Evolutionary conservation across 2,888 invertebrate species (phyloP).

Genomic region (Catocala fraxini): DNA sequence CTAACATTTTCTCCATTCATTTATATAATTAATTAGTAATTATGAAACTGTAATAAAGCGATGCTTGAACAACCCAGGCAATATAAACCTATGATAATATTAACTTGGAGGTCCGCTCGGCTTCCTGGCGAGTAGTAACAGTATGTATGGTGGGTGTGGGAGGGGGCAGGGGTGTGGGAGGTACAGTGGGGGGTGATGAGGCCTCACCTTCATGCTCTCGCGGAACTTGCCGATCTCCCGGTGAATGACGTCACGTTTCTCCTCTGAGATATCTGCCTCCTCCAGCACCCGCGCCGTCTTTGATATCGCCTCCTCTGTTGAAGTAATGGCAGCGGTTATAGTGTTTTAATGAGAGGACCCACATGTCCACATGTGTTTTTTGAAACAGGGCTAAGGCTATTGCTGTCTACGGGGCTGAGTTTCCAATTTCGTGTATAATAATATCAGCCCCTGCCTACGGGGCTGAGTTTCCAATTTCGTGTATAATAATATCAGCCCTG

Average conservation of each 20-base stretch:
- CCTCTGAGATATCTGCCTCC: conserved; percentile 97
- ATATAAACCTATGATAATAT: conserved; percentile 34
- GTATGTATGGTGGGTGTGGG: not conserved
- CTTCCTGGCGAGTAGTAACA: conserved; percentile 17
- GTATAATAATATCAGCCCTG: no score
- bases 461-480: no score
- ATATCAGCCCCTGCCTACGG: no score
- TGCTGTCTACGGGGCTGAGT: no score
- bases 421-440: no score
- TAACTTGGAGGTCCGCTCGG: conserved; percentile 23
- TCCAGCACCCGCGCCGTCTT: conserved; percentile 91
- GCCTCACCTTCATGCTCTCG: conserved; percentile 97
- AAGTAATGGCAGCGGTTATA: conserved; percentile 9
- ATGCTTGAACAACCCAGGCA: conserved; percentile 38
- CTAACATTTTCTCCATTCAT: no score
- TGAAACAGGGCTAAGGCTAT: no score
- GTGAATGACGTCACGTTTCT: conserved; percentile 98
- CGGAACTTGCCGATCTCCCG: conserved; percentile 99
- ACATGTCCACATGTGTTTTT: no score
- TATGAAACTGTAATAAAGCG: conserved; percentile 38
- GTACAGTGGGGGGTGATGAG: conserved; percentile 19
- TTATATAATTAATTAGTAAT: no score
- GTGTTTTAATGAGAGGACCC: no score
- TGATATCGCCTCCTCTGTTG: conserved; percentile 89
- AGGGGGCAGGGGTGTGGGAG: conserved; percentile 9